phyloP scores from a whole-genome alignment of 1,140 invertebrate species.

The Drosophila funebris region DNA sequence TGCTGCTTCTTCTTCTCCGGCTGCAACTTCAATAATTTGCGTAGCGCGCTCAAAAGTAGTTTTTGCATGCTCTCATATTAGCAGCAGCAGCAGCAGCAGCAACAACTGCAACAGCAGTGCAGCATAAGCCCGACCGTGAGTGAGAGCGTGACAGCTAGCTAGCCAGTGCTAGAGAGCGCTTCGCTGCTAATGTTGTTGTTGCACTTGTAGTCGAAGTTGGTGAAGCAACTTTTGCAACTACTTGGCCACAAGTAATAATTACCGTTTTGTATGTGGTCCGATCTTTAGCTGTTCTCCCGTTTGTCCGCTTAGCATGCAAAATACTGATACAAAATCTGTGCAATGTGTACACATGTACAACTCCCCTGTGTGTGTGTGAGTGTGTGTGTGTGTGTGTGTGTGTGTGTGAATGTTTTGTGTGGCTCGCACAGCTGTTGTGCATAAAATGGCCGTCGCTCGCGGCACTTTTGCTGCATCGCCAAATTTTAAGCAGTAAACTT shows the following conservation, averaged over 20 bases:
- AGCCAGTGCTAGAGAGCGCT: not conserved
- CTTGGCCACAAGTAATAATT: slow-evolving; percentile 55
- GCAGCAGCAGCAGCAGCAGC: no score
- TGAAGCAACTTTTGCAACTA: slow-evolving; percentile 39
- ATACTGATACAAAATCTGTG: slow-evolving; percentile 32
- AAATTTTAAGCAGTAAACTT: slow-evolving; percentile 60
- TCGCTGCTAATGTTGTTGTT: slow-evolving; percentile 9
- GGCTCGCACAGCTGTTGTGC: slow-evolving; percentile 18
- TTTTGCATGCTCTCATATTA: slow-evolving; percentile 1
- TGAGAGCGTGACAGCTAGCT: not conserved
- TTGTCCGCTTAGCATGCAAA: slow-evolving; percentile 20
- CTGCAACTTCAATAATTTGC: slow-evolving; percentile 37
- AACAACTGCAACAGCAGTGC: no score
- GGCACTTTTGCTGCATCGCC: slow-evolving; percentile 43
- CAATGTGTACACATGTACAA: slow-evolving; percentile 4
- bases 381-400: not conserved
- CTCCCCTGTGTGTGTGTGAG: not conserved
- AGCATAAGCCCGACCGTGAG: not conserved
- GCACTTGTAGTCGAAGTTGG: slow-evolving; percentile 19
- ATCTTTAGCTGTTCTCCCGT: slow-evolving; percentile 7
- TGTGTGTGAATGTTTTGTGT: not conserved
- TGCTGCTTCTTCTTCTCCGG: not conserved
- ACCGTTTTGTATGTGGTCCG: slow-evolving; percentile 43
- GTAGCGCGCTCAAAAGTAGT: slow-evolving; percentile 38
- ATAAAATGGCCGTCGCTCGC: slow-evolving; percentile 28